phyloP scores from a whole-genome alignment of 2,113 vertebrate genomes.

The Pimephales promelas region DNA sequence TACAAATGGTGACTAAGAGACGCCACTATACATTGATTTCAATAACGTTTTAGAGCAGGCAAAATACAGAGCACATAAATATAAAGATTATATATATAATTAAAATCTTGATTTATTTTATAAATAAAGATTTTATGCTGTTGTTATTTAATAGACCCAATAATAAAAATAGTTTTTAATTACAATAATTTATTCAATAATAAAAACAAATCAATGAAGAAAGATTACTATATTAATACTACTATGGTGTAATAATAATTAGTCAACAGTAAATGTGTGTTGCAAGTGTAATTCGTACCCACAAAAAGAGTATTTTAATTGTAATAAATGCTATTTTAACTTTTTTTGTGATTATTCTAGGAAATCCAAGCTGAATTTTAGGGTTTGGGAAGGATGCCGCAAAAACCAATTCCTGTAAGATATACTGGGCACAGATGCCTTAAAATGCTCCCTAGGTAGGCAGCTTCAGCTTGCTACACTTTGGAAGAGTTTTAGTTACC shows the following conservation, averaged over 20 bases:
- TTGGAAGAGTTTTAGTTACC: neutral
- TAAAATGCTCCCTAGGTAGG: neutral
- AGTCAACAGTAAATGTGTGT: neutral
- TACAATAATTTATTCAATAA: no score
- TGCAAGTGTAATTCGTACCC: neutral
- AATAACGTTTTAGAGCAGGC: neutral
- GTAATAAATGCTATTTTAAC: neutral
- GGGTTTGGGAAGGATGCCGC: neutral
- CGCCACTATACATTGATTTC: neutral
- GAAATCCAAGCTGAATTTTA: neutral
- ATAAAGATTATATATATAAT: no score
- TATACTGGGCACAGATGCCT: neutral
- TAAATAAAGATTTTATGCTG: no score
- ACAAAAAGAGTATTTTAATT: neutral
- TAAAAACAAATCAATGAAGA: no score
- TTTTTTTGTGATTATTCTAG: neutral
- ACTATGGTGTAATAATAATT: neutral
- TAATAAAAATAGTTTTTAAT: no score
- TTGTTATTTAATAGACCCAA: no score
- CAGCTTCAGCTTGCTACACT: neutral
- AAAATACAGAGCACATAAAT: neutral
- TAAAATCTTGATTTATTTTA: no score
- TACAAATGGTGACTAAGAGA: neutral
- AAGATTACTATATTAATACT: neutral
- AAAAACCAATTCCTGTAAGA: constrained; percentile 4